A percentile compares a stretch with the other conserved stretches of the same genome.
These are phyloP conservation scores for Allygus modestus DNA, from an alignment of 2,888 invertebrate species.

Conservation along the genomic window DNA sequence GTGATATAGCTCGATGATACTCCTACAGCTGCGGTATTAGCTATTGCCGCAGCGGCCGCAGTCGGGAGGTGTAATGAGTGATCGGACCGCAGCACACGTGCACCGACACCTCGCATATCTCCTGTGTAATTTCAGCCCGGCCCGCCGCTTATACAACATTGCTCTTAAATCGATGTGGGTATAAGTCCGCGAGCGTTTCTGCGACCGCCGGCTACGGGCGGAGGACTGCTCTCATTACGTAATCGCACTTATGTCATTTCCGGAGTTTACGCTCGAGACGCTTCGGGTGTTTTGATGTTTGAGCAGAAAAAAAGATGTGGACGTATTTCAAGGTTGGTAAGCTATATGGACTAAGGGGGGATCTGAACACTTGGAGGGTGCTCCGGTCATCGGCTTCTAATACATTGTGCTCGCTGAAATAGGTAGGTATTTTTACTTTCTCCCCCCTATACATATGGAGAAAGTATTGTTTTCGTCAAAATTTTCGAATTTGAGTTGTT, in stretches of 20 bases:
- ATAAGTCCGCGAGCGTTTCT: background rate
- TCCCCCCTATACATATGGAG: no score
- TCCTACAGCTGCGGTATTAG: background rate
- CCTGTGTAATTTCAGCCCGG: background rate
- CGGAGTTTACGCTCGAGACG: background rate
- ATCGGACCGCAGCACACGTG: slow-evolving; percentile 45
- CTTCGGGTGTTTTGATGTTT: no score
- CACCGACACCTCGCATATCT: slow-evolving; percentile 19
- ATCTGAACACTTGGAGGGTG: no score
- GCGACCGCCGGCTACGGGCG: background rate
- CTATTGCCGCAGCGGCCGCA: slow-evolving; percentile 13
- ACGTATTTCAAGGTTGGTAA: no score
- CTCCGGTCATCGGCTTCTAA: no score
- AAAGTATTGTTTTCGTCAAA: no score
- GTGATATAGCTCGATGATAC: background rate
- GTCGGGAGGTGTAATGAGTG: slow-evolving; percentile 27
- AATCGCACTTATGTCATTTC: slow-evolving; percentile 23
- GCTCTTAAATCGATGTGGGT: slow-evolving; percentile 31
- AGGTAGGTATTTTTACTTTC: no score
- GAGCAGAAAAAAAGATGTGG: no score
- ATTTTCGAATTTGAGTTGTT: no score
- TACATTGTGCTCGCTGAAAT: no score
- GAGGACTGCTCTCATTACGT: background rate
- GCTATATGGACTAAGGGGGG: no score
- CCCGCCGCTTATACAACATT: slow-evolving; percentile 23